Evolutionary conservation across 2,113 vertebrate species (phyloP), one percentile per base, ranked within the genome.

Genomic region (Pseudorectes ferrugineus): DNA sequence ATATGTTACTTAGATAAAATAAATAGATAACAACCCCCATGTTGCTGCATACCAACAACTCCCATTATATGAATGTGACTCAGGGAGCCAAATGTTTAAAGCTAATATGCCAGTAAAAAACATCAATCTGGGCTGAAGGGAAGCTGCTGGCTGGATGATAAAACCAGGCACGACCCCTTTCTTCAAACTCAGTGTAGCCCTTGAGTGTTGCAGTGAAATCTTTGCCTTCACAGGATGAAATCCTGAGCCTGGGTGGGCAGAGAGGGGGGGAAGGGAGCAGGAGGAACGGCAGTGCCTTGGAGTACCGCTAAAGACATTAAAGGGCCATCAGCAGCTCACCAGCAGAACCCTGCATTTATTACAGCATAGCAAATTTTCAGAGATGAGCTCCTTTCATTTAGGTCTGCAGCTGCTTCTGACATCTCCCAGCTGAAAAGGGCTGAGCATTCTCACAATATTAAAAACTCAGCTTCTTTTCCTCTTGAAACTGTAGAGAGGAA

Each of bases 311-410:
- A 96, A 94, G 91, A 95, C 86, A 96, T 96, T 96, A 95, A 96
- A 94, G 78, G 62, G 72, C 86, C 92, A 96, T 96, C 93, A 96
- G 84, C 87, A 87, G 85, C 92, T 96, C 92, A 66, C 74, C 92
- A 93, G 81, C 85, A 89, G 87, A 95, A 90, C 42, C 66, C 82
- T 80, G 51, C 92, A 76, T 91, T 92, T 93, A 95, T 94, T 93
- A 89, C 74, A 91, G 94, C 93, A 95, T 74, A 77, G 90, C 88
- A 89, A 57, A 96, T 96, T 93, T 94, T 67, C 85, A 92, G 93
- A 96, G 89, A 90, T 79, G 96, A 96, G 88, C 72, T 94, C 78
- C 93, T 94, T 97, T 96, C 88, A 93, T 94, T 95, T 95, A 92
- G 54, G 67, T 85, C 90, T 95, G 92, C 94, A 97, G 96, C 85